phyloP scores from a whole-genome alignment of 2,888 invertebrate species.

The Apotomis capreana region DNA sequence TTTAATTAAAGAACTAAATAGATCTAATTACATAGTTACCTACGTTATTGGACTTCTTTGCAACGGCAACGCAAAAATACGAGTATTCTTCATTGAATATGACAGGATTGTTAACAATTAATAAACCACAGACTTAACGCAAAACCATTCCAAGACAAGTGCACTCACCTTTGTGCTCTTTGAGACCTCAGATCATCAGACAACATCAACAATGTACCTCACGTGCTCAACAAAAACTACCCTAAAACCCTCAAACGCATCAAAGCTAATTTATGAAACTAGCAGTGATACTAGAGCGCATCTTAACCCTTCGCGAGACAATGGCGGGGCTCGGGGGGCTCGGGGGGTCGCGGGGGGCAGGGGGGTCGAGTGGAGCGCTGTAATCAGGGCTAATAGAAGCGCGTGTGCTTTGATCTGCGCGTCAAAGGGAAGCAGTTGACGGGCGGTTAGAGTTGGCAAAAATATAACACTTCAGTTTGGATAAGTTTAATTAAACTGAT shows the following conservation, averaged over 20 bases:
- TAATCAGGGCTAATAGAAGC: conserved; percentile 83
- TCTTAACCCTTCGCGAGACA: conserved; percentile 70
- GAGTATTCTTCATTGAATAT: too few species aligned
- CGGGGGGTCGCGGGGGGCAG: conserved; percentile 46
- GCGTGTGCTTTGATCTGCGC: conserved; percentile 80
- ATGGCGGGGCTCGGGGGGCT: conserved; percentile 52
- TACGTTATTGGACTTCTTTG: too few species aligned
- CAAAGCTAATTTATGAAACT: conserved; percentile 76
- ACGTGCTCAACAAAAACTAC: conserved; percentile 27
- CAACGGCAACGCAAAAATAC: too few species aligned
- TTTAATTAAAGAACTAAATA: too few species aligned
- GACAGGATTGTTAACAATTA: neutral
- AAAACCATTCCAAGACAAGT: conserved; percentile 6
- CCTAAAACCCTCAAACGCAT: conserved; percentile 44
- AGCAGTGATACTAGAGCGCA: conserved; percentile 72
- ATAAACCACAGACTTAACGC: conserved; percentile 4
- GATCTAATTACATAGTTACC: too few species aligned
- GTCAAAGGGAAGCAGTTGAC: conserved; percentile 69
- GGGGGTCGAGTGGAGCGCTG: conserved; percentile 63
- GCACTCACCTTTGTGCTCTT: conserved; percentile 15
- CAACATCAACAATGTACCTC: conserved; percentile 27
- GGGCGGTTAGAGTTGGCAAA: conserved; percentile 53
- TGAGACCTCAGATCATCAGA: conserved; percentile 22
- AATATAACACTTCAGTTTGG: conserved; percentile 3
- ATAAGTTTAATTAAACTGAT: conserved; percentile 11